phyloP scores from a whole-genome alignment of 2,888 invertebrate genomes.

The Cheilosia pagana region DNA sequence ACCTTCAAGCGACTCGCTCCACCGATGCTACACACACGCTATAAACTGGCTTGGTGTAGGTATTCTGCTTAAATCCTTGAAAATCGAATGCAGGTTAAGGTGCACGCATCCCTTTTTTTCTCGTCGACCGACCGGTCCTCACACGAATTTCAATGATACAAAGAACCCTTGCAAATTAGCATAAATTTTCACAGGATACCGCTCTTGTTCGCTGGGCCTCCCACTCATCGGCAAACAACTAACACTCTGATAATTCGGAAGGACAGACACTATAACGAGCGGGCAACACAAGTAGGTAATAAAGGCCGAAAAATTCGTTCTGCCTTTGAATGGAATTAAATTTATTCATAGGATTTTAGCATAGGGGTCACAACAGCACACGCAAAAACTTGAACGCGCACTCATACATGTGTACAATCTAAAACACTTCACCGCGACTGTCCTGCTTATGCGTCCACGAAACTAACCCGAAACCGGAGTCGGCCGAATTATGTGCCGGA shows the following conservation, averaged over 20 bases:
- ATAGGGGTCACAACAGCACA: slow-evolving; percentile 45
- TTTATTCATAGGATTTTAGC: slow-evolving; percentile 66
- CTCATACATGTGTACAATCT: slow-evolving; percentile 11
- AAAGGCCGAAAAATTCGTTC: slow-evolving; percentile 36
- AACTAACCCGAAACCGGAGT: slow-evolving; percentile 55
- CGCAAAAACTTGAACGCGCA: slow-evolving; percentile 58
- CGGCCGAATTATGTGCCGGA: slow-evolving; percentile 45
- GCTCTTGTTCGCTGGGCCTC: slow-evolving; percentile 17
- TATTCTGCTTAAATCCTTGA: slow-evolving; percentile 55
- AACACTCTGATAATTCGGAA: slow-evolving; percentile 46
- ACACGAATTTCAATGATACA: slow-evolving; percentile 37
- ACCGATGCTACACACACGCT: slow-evolving; percentile 26
- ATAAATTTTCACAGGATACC: slow-evolving; percentile 55
- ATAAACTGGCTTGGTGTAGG: neutral
- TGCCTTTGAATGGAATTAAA: slow-evolving; percentile 56
- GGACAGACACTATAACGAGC: slow-evolving; percentile 29
- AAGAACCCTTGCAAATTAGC: slow-evolving; percentile 57
- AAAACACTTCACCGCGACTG: slow-evolving; percentile 36
- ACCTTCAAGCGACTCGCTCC: slow-evolving; percentile 42
- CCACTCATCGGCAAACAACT: slow-evolving; percentile 35
- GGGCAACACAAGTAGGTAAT: slow-evolving; percentile 13
- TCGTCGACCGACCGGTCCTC: slow-evolving; percentile 38
- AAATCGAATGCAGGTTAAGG: slow-evolving; percentile 57
- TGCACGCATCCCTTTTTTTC: slow-evolving; percentile 53
- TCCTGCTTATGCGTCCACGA: slow-evolving; percentile 48